Evolutionary conservation across 2,888 invertebrate genomes (phyloP), one percentile per base, ranked within the genome.

Genomic region (Myathropa florea): DNA sequence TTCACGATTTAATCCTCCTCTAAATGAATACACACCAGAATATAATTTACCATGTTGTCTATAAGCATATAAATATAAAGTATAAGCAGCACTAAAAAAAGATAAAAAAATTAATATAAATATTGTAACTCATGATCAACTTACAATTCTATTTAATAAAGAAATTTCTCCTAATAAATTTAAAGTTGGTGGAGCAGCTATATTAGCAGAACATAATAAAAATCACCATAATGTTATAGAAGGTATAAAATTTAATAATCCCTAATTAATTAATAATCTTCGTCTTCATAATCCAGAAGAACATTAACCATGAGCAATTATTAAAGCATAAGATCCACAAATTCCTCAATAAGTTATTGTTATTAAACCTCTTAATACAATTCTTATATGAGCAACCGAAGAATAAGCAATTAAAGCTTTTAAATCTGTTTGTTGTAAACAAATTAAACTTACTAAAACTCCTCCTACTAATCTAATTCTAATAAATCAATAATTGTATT

Each of bases 361-460:
- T 90, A 95, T 93, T 91, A 95, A 91, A 0, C 94, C 94, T 0
- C 93, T 89, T 91, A 95, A 93, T 24, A 95, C 94, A 90, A 96
- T 89, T 9, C 94, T 94, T 93, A 96, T 96, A 93, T 96, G 96
- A 89, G 94, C 94, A 0, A 96, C 94, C 46, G 96, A 96, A 57
- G 90, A 90, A 89, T 96, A 96, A 91, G 96, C 96, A 94, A 96
- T 95, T 93, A 96, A 94, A 88, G 94, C 93, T 89, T 96, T 96
- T 92, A 96, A 93, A 94, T 96, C 96, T 72, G 93, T 93, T 91
- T 96, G 95, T 88, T 94, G 94, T 91, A 96, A 93, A 95, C 95
- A 95, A 89, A 95, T 93, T 90, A 96, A 93, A 30, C 95, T 94
- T 88, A 95, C 93, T 91, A 94, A 93, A 89, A 95, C 90, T 0